Evolutionary conservation across 35 echinoderm and acorn worm species (phyloP).

Genomic region (Ptychodera flava): DNA sequence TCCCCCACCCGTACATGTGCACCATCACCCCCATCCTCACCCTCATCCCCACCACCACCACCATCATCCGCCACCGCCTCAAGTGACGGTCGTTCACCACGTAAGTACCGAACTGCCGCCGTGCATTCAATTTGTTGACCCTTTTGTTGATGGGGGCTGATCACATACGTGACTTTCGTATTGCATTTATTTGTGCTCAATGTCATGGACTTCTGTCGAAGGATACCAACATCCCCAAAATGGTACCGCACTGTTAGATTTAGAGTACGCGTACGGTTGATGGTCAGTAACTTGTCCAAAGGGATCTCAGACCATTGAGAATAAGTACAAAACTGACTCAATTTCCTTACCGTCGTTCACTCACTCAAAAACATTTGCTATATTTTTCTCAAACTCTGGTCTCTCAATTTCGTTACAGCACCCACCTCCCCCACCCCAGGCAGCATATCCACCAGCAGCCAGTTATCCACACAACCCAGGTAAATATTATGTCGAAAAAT

Average conservation of each 20-base stretch:
- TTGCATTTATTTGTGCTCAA: not conserved
- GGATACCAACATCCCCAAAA: too few relatives aligned
- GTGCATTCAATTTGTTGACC: not conserved
- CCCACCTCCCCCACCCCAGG: too few relatives aligned
- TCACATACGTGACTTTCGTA: not conserved
- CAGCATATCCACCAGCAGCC: too few relatives aligned
- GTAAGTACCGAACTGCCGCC: too few relatives aligned
- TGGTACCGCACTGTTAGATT: too few relatives aligned
- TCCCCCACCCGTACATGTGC: not conserved
- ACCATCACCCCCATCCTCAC: not conserved
- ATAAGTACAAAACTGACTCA: not conserved
- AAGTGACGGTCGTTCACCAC: not conserved
- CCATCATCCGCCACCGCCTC: not conserved
- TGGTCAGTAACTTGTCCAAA: not conserved
- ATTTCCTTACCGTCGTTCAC: not conserved
- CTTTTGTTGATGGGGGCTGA: not conserved
- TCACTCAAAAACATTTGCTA: not conserved
- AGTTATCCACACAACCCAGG: not conserved
- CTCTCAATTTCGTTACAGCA: not conserved
- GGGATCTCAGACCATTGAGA: not conserved
- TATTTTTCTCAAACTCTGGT: not conserved
- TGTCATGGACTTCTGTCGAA: not conserved
- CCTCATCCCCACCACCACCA: not conserved
- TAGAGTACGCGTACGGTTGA: too few relatives aligned
- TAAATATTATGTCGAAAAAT: too few relatives aligned